Evolutionary conservation across 2,797 vertebrate genomes (phyloP).

Genomic region (Sparus aurata): DNA sequence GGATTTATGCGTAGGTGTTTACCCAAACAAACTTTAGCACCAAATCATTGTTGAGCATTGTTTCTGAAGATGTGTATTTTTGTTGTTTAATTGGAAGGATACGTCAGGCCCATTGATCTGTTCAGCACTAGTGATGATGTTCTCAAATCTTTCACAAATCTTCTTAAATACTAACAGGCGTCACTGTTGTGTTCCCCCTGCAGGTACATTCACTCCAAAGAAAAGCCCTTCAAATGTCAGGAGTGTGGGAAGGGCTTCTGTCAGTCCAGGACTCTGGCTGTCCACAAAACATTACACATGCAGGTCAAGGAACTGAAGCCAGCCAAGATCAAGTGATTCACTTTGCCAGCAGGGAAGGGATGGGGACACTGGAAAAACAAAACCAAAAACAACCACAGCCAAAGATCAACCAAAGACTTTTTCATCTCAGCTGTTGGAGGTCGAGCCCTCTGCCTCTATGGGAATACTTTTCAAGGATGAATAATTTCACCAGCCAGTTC

Average conservation of each 20-base stretch:
- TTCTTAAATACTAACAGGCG: slow-evolving; percentile 14
- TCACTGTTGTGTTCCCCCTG: slow-evolving; percentile 33
- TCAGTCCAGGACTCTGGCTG: slow-evolving; percentile 98
- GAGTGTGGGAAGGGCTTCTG: slow-evolving; percentile 99
- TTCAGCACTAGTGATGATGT: neutral
- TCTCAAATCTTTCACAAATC: neutral
- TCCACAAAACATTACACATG: slow-evolving; percentile 99
- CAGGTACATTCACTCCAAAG: slow-evolving; percentile 99
- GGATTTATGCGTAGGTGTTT: neutral
- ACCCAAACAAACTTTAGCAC: neutral
- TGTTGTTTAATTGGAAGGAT: neutral
- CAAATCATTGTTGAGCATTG: neutral
- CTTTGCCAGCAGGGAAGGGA: slow-evolving; percentile 37
- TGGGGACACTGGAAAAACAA: slow-evolving; percentile 72
- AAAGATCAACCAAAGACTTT: slow-evolving; percentile 50
- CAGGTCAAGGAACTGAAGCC: slow-evolving; percentile 98
- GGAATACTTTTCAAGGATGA: slow-evolving; percentile 47
- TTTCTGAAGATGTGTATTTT: neutral
- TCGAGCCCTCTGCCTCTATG: slow-evolving; percentile 28
- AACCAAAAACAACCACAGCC: slow-evolving; percentile 52
- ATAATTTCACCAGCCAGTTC: slow-evolving; percentile 49
- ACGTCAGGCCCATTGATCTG: neutral
- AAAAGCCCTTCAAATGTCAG: slow-evolving; percentile 99
- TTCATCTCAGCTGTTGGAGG: slow-evolving; percentile 58
- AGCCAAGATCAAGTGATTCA: slow-evolving; percentile 93